phyloP scores from a whole-genome alignment of 2,797 vertebrate genomes.

The Pristis pectinata region DNA sequence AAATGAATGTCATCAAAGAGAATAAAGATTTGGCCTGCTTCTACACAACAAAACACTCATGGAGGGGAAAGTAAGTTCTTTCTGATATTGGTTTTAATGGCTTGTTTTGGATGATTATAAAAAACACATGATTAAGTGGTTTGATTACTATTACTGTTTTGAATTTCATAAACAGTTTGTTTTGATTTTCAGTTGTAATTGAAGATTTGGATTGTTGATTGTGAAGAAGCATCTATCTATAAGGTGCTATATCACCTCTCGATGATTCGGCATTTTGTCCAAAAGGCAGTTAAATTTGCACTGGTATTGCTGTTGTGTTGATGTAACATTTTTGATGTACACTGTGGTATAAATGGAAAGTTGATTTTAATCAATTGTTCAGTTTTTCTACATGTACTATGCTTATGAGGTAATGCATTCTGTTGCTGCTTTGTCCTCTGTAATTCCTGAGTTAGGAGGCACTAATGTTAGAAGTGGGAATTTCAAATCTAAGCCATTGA shows the following conservation, averaged over 20 bases:
- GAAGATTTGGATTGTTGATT: not conserved
- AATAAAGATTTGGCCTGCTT: conserved; percentile 99
- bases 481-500: not conserved
- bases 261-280: not conserved
- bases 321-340: not conserved
- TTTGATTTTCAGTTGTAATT: not conserved
- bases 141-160: not conserved
- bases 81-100: conserved; percentile 37
- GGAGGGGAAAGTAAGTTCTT: conserved; percentile 91
- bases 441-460: not conserved
- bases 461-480: not conserved
- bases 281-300: not conserved
- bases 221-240: not conserved
- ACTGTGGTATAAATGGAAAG: no score
- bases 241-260: not conserved
- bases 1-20: conserved; percentile 97
- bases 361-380: not conserved
- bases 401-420: not conserved
- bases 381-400: not conserved
- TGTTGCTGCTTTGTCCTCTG: not conserved
- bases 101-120: not conserved
- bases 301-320: not conserved
- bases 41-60: conserved; percentile 99
- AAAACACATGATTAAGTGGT: not conserved
- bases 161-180: not conserved